Base-by-base conservation (phyloP, 2,797 vertebrate species). In the Pseudocheirus occidentalis region DNA sequence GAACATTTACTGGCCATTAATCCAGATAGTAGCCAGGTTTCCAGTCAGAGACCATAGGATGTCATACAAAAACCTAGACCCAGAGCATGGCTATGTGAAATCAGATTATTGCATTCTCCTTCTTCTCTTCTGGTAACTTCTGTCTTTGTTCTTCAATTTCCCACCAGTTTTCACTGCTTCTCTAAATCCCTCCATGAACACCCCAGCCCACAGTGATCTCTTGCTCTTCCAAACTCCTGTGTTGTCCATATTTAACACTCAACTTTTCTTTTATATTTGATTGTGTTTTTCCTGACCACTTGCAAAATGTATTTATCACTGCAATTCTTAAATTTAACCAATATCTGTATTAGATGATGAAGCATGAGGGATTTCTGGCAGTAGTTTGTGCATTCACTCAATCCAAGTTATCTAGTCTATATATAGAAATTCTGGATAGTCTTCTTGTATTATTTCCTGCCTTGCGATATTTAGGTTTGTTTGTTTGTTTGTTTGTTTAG, bases 11-110 rank as follows among this genome's bases (percentile, higher is more conserved):
- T 90, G 29, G 0, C 55, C 90, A 14, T 28, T 92, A 91, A 91
- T 92, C 93, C 59, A 59, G 87, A 92, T 96, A 96, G 57, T 50
- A 56, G 90, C 7, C 92, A 91, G 55, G 93, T 94, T 94, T 94
- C 92, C 54, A 94, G 53, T 62, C 40, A 92, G 95, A 92, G 66
- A 90, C 58, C 27, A 0, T 50, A 7, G 55, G 46, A 62, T 96
- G 34, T 52, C 90, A 57, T 92, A 91, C 94, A 94, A 87, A 91
- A 96, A 92, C 93, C 10, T 62, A 93, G 90, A 94, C 57, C 55
- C 56, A 58, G 58, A 57, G 31, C 62, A 56, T 55, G 89, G 57
- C 29, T 27, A 40, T 18, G 66, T 57, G 62, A 94, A 57, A 92
- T 87, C 3, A 10, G 73, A 87, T 27, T 87, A 50, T 12, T 50